Conservation (phyloP, 1,140 invertebrate species). For the Riptortus pedestris region DNA sequence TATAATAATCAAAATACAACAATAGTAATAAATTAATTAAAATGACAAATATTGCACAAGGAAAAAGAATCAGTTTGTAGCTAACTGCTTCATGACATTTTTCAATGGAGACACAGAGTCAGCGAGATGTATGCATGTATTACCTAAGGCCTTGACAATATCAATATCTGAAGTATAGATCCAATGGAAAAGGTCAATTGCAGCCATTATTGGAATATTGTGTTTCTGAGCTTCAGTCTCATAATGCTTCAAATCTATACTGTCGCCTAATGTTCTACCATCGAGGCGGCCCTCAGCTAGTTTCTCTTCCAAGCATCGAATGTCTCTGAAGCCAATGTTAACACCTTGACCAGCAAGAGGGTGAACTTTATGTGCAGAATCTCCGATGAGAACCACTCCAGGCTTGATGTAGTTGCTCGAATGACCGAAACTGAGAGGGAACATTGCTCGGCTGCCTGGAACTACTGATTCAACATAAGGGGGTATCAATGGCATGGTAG, state of each 20-base stretch:
- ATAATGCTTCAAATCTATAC: constrained; percentile 65
- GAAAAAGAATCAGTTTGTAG: neutral
- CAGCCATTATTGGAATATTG: constrained; percentile 78
- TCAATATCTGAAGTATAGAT: constrained; percentile 48
- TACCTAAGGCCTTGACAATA: constrained; percentile 57
- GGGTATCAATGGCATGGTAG: neutral
- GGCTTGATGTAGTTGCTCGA: constrained; percentile 67
- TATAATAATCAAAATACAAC: too few relatives aligned
- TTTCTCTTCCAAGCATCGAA: constrained; percentile 55
- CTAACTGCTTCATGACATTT: constrained; percentile 27
- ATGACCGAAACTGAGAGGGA: constrained; percentile 86
- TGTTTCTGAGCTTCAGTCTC: constrained; percentile 73
- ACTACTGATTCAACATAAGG: constrained; percentile 14
- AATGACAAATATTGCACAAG: neutral
- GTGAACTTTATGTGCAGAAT: constrained; percentile 93
- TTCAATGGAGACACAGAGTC: constrained; percentile 72
- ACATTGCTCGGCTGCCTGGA: constrained; percentile 63
- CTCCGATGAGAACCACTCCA: constrained; percentile 72
- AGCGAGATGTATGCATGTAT: constrained; percentile 74
- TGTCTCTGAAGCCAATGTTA: constrained; percentile 93
- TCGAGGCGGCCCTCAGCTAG: constrained; percentile 57
- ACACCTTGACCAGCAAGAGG: constrained; percentile 95
- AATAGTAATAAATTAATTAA: too few relatives aligned
- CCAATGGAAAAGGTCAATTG: constrained; percentile 76
- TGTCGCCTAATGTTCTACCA: constrained; percentile 63